phyloP scores from a whole-genome alignment of 2,888 invertebrate species.

The Caenorhabditis japonica region DNA sequence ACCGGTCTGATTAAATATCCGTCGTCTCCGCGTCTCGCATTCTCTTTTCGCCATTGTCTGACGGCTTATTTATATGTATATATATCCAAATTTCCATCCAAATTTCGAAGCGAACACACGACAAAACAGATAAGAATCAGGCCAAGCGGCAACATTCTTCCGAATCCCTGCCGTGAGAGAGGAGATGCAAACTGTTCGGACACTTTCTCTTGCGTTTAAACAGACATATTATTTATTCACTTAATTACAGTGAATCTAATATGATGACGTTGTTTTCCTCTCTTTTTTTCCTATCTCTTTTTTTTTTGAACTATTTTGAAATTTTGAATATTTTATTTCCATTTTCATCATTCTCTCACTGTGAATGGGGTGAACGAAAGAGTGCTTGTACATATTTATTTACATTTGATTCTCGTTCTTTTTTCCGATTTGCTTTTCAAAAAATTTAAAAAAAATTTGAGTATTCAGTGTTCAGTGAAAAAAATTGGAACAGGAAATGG shows the following conservation, averaged over 20 bases:
- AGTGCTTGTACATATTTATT: neutral
- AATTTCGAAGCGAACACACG: slow-evolving; percentile 20
- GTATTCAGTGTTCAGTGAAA: too few species aligned
- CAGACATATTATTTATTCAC: slow-evolving; percentile 4
- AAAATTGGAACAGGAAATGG: slow-evolving; percentile 33
- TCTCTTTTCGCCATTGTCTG: slow-evolving; percentile 4
- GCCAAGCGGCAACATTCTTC: slow-evolving; percentile 48
- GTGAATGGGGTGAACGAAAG: too few species aligned
- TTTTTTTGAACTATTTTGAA: too few species aligned
- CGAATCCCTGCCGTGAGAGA: slow-evolving; percentile 7
- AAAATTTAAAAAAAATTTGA: too few species aligned
- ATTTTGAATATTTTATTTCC: too few species aligned
- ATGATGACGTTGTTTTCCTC: neutral
- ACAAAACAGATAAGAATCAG: slow-evolving; percentile 45
- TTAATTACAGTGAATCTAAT: too few species aligned
- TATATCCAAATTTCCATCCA: neutral
- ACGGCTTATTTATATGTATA: too few species aligned
- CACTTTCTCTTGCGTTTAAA: too few species aligned
- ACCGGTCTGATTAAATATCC: neutral
- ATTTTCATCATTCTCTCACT: too few species aligned
- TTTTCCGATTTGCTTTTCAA: slow-evolving; percentile 2
- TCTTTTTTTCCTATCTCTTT: neutral
- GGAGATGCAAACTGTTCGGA: slow-evolving; percentile 1
- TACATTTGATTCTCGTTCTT: slow-evolving; percentile 1
- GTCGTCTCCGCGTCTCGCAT: too few species aligned